These are phyloP conservation scores for Maniola jurtina DNA, from an alignment of 1,140 invertebrate species.

Conservation along the genomic window DNA sequence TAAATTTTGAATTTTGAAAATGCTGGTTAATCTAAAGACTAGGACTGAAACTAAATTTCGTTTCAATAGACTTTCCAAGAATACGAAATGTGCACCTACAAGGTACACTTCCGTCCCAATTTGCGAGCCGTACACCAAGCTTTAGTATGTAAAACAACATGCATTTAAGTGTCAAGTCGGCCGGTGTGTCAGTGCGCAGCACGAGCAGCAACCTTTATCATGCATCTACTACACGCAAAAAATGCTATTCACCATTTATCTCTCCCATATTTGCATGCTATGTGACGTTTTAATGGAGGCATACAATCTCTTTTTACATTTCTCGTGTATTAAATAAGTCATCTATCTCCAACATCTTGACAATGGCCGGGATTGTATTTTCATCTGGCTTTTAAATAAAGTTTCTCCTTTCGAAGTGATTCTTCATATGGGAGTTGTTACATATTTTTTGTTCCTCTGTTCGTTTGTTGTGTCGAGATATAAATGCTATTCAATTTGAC, in stretches of 20 bases:
- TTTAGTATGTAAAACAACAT: conserved; percentile 38
- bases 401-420: background rate
- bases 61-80: background rate
- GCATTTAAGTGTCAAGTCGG: conserved; percentile 47
- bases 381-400: conserved; percentile 7
- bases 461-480: background rate
- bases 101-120: background rate
- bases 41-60: background rate
- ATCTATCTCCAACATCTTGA: conserved; percentile 20
- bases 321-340: conserved; percentile 32
- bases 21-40: background rate
- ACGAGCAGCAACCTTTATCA: conserved; percentile 28
- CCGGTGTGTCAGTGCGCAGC: conserved; percentile 33
- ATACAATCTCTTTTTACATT: conserved; percentile 32
- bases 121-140: conserved; percentile 5
- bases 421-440: conserved; percentile 1
- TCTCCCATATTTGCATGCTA: conserved; percentile 37
- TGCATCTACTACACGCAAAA: conserved; percentile 40
- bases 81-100: background rate
- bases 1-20: background rate
- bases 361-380: conserved; percentile 24
- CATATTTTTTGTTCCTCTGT: background rate
- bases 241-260: conserved; percentile 35
- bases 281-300: conserved; percentile 40
- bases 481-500: conserved; percentile 2